Evolutionary conservation across 2,113 vertebrate genomes (phyloP).

Genomic region (Bubalus kerabau): DNA sequence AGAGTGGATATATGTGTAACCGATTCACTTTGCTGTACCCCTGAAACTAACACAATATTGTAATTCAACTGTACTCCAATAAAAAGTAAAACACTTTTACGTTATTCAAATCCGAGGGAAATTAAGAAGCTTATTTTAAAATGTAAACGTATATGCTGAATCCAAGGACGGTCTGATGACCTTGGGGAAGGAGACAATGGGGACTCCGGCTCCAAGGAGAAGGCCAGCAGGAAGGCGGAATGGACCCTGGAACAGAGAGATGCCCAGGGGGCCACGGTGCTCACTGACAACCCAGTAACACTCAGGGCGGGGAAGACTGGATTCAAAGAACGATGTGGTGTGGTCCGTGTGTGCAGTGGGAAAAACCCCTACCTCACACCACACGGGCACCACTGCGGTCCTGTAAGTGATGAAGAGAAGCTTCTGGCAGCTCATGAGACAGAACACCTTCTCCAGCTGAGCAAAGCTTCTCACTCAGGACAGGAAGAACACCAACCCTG

Average conservation of each 20-base stretch:
- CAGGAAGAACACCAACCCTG: rapidly evolving
- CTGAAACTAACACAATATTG: background rate
- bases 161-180: background rate
- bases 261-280: rapidly evolving
- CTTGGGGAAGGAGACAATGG: rapidly evolving
- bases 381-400: rapidly evolving
- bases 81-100: background rate
- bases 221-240: background rate
- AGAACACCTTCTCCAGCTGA: background rate
- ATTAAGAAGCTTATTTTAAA: rapidly evolving
- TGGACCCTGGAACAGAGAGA: rapidly evolving
- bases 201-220: rapidly evolving
- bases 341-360: rapidly evolving
- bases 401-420: background rate
- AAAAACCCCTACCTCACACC: no score
- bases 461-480: background rate
- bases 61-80: background rate
- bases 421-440: background rate
- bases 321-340: rapidly evolving
- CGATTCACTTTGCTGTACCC: background rate
- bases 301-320: rapidly evolving
- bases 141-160: rapidly evolving
- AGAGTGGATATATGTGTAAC: background rate
- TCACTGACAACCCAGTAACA: rapidly evolving
- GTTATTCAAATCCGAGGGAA: background rate